Conservation (phyloP, 2,797 vertebrate genomes). For the Cyprinella venusta region DNA sequence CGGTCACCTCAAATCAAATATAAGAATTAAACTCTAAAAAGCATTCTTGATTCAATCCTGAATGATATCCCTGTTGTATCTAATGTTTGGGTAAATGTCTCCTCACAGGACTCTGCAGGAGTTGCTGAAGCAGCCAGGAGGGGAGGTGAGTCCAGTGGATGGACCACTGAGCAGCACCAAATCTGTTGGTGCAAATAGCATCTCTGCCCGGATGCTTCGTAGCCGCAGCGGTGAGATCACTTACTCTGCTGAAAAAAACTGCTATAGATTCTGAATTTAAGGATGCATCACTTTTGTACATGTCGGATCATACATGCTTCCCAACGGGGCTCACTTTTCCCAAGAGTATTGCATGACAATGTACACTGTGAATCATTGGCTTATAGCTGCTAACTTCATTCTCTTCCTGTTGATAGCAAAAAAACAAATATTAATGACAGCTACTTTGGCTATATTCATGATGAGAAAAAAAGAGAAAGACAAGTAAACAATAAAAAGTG, state of each 20-base stretch:
- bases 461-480: neutral
- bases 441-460: neutral
- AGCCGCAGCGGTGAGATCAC: slow-evolving; percentile 84
- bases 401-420: slow-evolving; percentile 1
- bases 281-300: slow-evolving; percentile 9
- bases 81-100: neutral
- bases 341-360: slow-evolving; percentile 8
- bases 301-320: slow-evolving; percentile 20
- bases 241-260: neutral
- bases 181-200: slow-evolving; percentile 74
- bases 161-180: slow-evolving; percentile 71
- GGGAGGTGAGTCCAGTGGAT: slow-evolving; percentile 72
- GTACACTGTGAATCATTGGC: slow-evolving; percentile 19
- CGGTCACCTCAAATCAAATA: neutral
- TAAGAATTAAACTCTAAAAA: neutral
- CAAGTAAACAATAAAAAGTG: neutral
- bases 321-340: neutral
- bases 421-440: neutral
- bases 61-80: neutral
- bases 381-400: slow-evolving; percentile 32
- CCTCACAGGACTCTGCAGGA: slow-evolving; percentile 87
- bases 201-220: slow-evolving; percentile 78
- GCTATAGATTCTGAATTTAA: neutral
- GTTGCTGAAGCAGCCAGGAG: slow-evolving; percentile 90
- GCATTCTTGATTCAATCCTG: neutral